Percentiles rank a stretch among this genome's conserved stretches.
Conservation (phyloP, 2,888 invertebrate genomes). For the Coleophora flavipennella region DNA sequence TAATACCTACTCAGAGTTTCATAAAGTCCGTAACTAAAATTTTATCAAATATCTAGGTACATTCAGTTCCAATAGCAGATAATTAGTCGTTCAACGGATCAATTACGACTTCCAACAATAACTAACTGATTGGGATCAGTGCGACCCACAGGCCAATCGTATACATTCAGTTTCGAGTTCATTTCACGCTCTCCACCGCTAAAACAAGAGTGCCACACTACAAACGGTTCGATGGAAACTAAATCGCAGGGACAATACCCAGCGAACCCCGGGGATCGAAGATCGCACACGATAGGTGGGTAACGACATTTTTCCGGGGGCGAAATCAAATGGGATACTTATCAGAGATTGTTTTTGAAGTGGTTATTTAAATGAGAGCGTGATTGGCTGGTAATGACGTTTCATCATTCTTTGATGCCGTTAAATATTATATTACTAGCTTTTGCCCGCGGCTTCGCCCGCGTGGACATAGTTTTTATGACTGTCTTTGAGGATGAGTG, state of each 20-base stretch:
- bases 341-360: slow-evolving; percentile 53
- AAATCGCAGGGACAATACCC: background rate
- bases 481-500: no score
- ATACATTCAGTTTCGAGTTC: slow-evolving; percentile 30
- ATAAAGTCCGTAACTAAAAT: background rate
- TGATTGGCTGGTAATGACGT: slow-evolving; percentile 5
- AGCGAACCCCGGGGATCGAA: no score
- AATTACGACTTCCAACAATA: slow-evolving; percentile 45
- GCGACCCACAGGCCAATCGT: slow-evolving; percentile 15
- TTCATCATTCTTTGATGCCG: no score
- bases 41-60: slow-evolving; percentile 4
- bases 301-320: slow-evolving; percentile 19
- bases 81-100: slow-evolving; percentile 32
- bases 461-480: no score
- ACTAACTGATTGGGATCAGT: slow-evolving; percentile 38
- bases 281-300: no score
- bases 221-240: slow-evolving; percentile 7
- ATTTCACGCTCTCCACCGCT: slow-evolving; percentile 21
- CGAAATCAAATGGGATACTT: slow-evolving; percentile 30
- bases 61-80: slow-evolving; percentile 21
- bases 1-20: no score
- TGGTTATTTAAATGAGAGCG: slow-evolving; percentile 43
- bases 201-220: slow-evolving; percentile 14
- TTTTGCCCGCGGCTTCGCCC: no score
- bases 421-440: no score